These are phyloP conservation scores for Sorex maritimensis DNA, from an alignment of 2,797 vertebrate genomes.

Conservation along the genomic window DNA sequence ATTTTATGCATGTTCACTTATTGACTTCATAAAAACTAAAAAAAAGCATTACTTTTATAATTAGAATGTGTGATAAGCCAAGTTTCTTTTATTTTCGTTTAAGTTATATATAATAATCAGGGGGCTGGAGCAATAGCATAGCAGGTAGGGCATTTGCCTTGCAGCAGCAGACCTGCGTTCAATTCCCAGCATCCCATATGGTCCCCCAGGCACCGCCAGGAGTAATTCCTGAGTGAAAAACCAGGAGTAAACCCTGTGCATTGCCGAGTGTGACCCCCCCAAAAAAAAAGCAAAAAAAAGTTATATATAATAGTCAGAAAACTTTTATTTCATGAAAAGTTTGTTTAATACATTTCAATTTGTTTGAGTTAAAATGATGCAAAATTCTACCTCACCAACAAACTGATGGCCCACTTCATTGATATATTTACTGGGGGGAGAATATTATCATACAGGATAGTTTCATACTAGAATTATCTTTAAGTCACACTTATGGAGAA, in stretches of 20 bases:
- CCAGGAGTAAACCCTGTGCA: too few relatives aligned
- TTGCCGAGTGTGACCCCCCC: too few relatives aligned
- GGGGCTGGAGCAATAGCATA: too few relatives aligned
- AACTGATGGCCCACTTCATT: not conserved
- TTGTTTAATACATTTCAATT: constrained; percentile 65
- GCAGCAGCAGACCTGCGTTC: too few relatives aligned
- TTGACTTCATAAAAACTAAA: constrained; percentile 76
- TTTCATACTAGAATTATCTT: not conserved
- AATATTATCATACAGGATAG: not conserved
- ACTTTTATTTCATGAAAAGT: constrained; percentile 75
- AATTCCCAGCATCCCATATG: too few relatives aligned
- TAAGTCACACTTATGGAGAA: not conserved
- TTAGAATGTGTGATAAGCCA: constrained; percentile 55
- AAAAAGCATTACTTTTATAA: constrained; percentile 72
- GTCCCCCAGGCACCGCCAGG: too few relatives aligned
- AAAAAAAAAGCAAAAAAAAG: not conserved
- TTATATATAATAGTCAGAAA: constrained; percentile 59
- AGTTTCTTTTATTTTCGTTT: constrained; percentile 79
- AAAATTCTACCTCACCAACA: not conserved
- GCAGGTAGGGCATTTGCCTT: too few relatives aligned
- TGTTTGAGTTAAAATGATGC: constrained; percentile 10
- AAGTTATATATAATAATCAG: constrained; percentile 58
- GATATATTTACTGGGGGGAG: not conserved
- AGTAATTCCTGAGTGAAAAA: too few relatives aligned
- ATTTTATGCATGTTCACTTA: constrained; percentile 77